Conservation (phyloP, 2,888 invertebrate genomes). For the Thera obeliscata region DNA sequence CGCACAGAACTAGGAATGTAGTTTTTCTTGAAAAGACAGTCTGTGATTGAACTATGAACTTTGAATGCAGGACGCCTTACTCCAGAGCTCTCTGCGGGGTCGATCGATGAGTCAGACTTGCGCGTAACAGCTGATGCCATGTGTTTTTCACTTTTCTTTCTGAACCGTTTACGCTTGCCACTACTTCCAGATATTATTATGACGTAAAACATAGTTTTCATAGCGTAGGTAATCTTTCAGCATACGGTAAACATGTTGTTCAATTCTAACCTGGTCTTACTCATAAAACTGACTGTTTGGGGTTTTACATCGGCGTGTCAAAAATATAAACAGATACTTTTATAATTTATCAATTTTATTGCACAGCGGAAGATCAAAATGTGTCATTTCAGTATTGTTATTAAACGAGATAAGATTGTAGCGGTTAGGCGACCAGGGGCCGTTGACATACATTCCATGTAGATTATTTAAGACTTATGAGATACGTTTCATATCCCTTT, state of each 20-base stretch:
- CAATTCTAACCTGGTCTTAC: not conserved
- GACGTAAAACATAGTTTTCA: slow-evolving; percentile 3
- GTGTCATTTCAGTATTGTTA: slow-evolving; percentile 43
- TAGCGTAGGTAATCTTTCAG: not conserved
- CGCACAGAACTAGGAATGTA: not conserved
- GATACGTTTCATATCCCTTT: not conserved
- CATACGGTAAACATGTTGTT: not conserved
- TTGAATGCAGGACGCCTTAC: slow-evolving; percentile 26
- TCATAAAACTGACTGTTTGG: slow-evolving; percentile 5
- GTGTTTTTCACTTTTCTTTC: slow-evolving; percentile 11
- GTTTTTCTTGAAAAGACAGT: slow-evolving; percentile 11
- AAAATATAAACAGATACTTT: slow-evolving; percentile 1
- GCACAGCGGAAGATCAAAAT: slow-evolving; percentile 41
- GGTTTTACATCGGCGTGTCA: not conserved
- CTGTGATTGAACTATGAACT: slow-evolving; percentile 31
- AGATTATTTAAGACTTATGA: slow-evolving; percentile 24
- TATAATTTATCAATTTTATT: slow-evolving; percentile 32
- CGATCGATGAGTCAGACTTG: slow-evolving; percentile 35
- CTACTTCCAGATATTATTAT: not conserved
- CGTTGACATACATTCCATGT: slow-evolving; percentile 38
- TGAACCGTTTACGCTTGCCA: not conserved
- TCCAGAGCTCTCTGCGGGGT: slow-evolving; percentile 25
- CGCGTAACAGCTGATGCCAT: slow-evolving; percentile 33
- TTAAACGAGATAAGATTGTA: slow-evolving; percentile 43
- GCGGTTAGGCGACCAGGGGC: slow-evolving; percentile 36